These are phyloP conservation scores for Pseudococcus jackbeardsleyi DNA, from an alignment of 2,888 invertebrate species.

Conservation along the genomic window DNA sequence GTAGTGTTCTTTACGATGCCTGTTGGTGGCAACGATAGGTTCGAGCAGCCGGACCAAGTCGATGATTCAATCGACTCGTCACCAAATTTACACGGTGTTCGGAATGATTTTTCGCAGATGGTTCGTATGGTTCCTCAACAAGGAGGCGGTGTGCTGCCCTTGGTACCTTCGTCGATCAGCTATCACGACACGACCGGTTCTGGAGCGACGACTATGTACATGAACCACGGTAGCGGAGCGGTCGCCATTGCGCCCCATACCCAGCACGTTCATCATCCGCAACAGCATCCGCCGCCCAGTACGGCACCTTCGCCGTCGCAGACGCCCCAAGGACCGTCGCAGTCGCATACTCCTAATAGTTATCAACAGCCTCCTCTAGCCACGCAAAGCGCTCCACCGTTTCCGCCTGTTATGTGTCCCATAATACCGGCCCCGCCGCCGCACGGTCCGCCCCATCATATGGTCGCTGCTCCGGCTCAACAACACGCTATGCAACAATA, in stretches of 20 bases:
- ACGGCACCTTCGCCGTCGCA: constrained; percentile 63
- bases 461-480: constrained; percentile 53
- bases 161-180: constrained; percentile 68
- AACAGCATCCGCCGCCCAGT: constrained; percentile 62
- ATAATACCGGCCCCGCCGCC: constrained; percentile 57
- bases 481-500: constrained; percentile 61
- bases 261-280: constrained; percentile 57
- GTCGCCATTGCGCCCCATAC: constrained; percentile 58
- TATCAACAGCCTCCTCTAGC: constrained; percentile 60
- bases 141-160: constrained; percentile 68
- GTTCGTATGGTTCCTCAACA: constrained; percentile 74
- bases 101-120: constrained; percentile 69
- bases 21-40: neutral
- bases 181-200: constrained; percentile 73
- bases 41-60: neutral
- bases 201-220: constrained; percentile 57
- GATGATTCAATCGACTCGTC: neutral
- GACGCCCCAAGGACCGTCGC: constrained; percentile 64
- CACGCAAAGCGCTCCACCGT: constrained; percentile 57
- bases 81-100: neutral
- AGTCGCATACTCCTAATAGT: constrained; percentile 63
- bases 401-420: constrained; percentile 48
- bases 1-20: neutral
- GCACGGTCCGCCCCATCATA: constrained; percentile 62
- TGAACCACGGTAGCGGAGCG: constrained; percentile 45